A percentile compares a stretch with the other conserved stretches of the same genome.
Evolutionary conservation across 2,113 vertebrate species (phyloP).

Genomic region (Psettodes erumei): DNA sequence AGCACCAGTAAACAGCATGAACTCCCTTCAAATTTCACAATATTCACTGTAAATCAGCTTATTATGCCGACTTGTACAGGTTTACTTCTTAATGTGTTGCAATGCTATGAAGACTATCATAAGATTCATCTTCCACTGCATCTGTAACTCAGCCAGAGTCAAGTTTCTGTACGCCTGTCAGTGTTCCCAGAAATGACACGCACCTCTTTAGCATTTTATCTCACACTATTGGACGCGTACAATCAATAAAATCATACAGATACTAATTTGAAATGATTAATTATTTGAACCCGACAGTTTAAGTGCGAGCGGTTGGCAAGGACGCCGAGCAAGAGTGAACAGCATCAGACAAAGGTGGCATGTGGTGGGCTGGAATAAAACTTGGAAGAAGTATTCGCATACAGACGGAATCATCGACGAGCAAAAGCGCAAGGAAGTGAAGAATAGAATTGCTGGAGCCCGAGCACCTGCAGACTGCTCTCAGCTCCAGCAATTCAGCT

Average conservation of each 20-base stretch:
- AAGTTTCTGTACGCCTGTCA: neutral
- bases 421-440: neutral
- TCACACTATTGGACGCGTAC: neutral
- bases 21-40: neutral
- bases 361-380: neutral
- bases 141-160: neutral
- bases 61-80: neutral
- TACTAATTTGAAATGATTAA: too few species aligned
- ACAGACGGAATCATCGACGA: constrained; percentile 1
- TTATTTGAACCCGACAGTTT: too few species aligned
- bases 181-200: neutral
- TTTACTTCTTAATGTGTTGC: neutral
- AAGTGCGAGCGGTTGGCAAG: neutral
- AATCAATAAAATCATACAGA: too few species aligned
- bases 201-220: neutral
- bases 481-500: constrained; percentile 13
- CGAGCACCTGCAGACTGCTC: constrained; percentile 26
- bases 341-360: neutral
- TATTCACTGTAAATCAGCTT: neutral
- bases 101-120: neutral
- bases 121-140: neutral
- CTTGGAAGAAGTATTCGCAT: neutral
- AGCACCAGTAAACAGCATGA: too few species aligned
- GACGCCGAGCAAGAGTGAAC: neutral
- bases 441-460: neutral